Evolutionary conservation across 2,888 invertebrate species (phyloP).

Genomic region (Archips xylosteana): DNA sequence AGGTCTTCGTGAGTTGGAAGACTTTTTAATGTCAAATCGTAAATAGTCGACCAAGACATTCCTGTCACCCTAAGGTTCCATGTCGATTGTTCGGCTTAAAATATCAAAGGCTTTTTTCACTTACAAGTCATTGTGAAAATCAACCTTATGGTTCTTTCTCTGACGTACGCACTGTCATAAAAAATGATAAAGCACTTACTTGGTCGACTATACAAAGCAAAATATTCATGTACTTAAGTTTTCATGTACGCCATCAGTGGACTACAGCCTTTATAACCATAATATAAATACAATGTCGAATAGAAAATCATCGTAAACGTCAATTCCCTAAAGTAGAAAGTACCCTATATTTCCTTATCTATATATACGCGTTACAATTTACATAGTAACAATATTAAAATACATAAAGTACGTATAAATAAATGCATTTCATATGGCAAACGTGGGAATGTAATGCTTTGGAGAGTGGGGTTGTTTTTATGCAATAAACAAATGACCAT

Average conservation of each 20-base stretch:
- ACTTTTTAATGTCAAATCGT: too few species aligned
- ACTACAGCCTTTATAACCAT: conserved; percentile 52
- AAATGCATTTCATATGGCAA: conserved; percentile 79
- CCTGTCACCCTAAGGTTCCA: too few species aligned
- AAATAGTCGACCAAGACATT: too few species aligned
- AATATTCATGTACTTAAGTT: conserved; percentile 21
- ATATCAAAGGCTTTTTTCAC: too few species aligned
- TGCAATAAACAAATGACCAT: not conserved
- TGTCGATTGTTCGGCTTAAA: too few species aligned
- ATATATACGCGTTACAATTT: conserved; percentile 53
- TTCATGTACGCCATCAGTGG: conserved; percentile 42
- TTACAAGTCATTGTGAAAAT: too few species aligned
- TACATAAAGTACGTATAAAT: conserved; percentile 58
- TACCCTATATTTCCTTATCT: conserved; percentile 73
- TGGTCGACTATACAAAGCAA: too few species aligned
- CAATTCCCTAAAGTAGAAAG: conserved; percentile 74
- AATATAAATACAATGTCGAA: conserved; percentile 60
- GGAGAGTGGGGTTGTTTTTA: not conserved
- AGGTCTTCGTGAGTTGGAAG: too few species aligned
- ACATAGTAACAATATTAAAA: conserved; percentile 45
- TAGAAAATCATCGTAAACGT: conserved; percentile 51
- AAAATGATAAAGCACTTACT: too few species aligned
- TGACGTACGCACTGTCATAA: too few species aligned
- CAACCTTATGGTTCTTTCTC: too few species aligned
- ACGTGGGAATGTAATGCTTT: conserved; percentile 66